phyloP scores from a whole-genome alignment of 1,140 invertebrate species.

The Euborellia annulipes region DNA sequence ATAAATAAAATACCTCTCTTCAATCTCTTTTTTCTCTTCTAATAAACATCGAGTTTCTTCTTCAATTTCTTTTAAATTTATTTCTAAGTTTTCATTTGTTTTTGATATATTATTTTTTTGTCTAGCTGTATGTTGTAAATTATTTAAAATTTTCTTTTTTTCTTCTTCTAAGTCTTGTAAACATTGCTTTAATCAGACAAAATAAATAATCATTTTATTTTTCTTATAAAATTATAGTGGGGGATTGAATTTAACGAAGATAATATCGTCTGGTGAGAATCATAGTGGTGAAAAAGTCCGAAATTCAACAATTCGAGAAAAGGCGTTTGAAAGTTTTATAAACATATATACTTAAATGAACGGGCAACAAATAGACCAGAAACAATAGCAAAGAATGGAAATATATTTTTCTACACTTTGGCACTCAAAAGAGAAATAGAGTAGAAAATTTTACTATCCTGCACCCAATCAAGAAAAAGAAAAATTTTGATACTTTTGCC shows the following conservation, averaged over 20 bases:
- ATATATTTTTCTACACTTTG: too few relatives aligned
- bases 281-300: neutral
- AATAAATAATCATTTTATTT: neutral
- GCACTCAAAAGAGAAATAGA: too few relatives aligned
- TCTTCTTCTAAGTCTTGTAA: constrained; percentile 10
- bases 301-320: too few relatives aligned
- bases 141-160: constrained; percentile 7
- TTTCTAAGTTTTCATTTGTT: constrained; percentile 4
- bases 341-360: too few relatives aligned
- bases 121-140: constrained; percentile 3
- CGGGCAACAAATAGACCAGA: too few relatives aligned
- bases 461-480: too few relatives aligned
- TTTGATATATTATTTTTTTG: neutral
- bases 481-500: too few relatives aligned
- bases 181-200: constrained; percentile 2
- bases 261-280: neutral
- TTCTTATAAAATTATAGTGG: neutral
- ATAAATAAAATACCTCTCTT: constrained; percentile 7
- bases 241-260: neutral
- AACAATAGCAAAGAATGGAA: too few relatives aligned
- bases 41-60: constrained; percentile 7
- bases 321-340: too few relatives aligned
- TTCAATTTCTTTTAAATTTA: constrained; percentile 7
- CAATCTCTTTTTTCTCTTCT: constrained; percentile 8
- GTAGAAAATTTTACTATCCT: too few relatives aligned